phyloP scores from a whole-genome alignment of 2,888 invertebrate genomes.

The Bursaphelenchus okinawaensis region DNA sequence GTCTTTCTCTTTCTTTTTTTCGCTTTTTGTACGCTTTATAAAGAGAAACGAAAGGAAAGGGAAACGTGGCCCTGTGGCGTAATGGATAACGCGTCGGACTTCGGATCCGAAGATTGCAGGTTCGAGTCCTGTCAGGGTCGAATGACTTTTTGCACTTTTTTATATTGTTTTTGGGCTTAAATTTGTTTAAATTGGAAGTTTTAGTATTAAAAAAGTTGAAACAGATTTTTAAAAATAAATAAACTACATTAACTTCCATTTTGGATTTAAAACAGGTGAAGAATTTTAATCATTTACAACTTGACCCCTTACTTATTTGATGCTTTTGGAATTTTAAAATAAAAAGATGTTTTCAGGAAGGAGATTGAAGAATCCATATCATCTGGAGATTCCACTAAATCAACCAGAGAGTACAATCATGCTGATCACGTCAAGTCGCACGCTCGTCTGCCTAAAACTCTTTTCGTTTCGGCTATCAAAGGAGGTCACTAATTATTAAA shows the following conservation, averaged over 20 bases:
- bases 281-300: too few relatives aligned
- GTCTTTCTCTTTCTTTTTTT: neutral
- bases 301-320: too few relatives aligned
- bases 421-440: neutral
- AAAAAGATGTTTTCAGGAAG: neutral
- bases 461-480: neutral
- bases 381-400: neutral
- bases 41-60: neutral
- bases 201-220: too few relatives aligned
- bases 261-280: too few relatives aligned
- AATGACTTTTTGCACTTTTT: conserved; percentile 21
- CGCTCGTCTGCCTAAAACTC: neutral
- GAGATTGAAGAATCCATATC: neutral
- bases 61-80: conserved; percentile 25
- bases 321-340: neutral
- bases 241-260: too few relatives aligned
- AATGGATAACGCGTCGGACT: conserved; percentile 55
- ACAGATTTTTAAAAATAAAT: too few relatives aligned
- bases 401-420: neutral
- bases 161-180: neutral
- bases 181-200: too few relatives aligned
- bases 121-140: conserved; percentile 56
- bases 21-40: neutral
- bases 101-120: conserved; percentile 59
- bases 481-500: too few relatives aligned